phyloP scores from a whole-genome alignment of 2,888 invertebrate genomes.

The Helleia helle region DNA sequence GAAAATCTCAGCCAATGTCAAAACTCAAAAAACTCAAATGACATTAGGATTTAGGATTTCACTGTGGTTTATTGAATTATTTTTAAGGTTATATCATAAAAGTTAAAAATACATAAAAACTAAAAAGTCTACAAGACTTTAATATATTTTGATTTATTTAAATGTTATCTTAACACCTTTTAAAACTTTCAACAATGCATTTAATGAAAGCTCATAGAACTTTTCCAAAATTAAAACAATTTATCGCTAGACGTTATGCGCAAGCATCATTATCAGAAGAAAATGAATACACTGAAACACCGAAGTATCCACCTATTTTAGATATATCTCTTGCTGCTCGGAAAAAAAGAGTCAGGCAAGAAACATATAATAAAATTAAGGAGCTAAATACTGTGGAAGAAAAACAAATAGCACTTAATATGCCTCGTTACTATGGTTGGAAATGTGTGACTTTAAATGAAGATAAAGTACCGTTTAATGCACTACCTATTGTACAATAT shows the following conservation, averaged over 20 bases:
- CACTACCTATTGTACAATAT: slow-evolving; percentile 80
- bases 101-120: too few relatives aligned
- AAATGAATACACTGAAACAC: slow-evolving; percentile 55
- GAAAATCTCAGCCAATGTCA: too few relatives aligned
- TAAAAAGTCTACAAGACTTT: too few relatives aligned
- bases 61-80: too few relatives aligned
- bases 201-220: slow-evolving; percentile 41
- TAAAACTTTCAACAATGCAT: too few relatives aligned
- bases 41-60: too few relatives aligned
- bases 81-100: too few relatives aligned
- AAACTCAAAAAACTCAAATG: too few relatives aligned
- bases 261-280: slow-evolving; percentile 40
- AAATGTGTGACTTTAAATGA: slow-evolving; percentile 77
- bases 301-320: slow-evolving; percentile 76
- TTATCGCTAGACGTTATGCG: slow-evolving; percentile 33
- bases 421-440: slow-evolving; percentile 88
- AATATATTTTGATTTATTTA: too few relatives aligned
- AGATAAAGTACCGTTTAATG: slow-evolving; percentile 76
- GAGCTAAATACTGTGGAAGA: slow-evolving; percentile 84
- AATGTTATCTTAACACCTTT: too few relatives aligned
- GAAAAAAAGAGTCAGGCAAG: slow-evolving; percentile 54
- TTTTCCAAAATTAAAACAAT: slow-evolving; percentile 41
- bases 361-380: slow-evolving; percentile 75
- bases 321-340: slow-evolving; percentile 71
- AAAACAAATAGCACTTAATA: slow-evolving; percentile 86